Evolutionary conservation across 2,113 vertebrate species (phyloP).

Genomic region (Otus sunia): DNA sequence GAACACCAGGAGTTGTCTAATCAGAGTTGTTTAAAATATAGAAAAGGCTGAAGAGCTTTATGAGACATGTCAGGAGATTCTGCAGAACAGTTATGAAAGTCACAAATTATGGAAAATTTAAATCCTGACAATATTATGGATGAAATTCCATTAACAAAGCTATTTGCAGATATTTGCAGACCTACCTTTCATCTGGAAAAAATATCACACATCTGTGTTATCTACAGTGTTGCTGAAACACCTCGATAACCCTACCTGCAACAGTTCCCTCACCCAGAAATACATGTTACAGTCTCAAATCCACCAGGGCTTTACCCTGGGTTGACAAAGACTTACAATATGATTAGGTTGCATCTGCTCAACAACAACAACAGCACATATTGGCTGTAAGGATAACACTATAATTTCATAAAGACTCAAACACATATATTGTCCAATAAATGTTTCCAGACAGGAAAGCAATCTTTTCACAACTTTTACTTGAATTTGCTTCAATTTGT

Average conservation of each 20-base stretch:
- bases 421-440: neutral
- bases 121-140: neutral
- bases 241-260: neutral
- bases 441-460: neutral
- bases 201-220: neutral
- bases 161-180: neutral
- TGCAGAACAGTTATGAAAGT: neutral
- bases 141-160: neutral
- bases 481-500: neutral
- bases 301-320: neutral
- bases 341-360: neutral
- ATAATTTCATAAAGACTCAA: neutral
- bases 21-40: neutral
- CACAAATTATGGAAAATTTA: neutral
- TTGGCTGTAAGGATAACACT: neutral
- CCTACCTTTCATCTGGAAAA: neutral
- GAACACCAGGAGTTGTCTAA: neutral
- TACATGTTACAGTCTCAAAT: neutral
- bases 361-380: neutral
- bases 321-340: neutral
- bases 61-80: neutral
- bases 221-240: neutral
- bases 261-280: neutral
- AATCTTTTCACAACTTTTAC: neutral
- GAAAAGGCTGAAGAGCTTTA: neutral